Base-by-base conservation (phyloP, 2,113 vertebrate genomes). In the Nycticryphes semicollaris region DNA sequence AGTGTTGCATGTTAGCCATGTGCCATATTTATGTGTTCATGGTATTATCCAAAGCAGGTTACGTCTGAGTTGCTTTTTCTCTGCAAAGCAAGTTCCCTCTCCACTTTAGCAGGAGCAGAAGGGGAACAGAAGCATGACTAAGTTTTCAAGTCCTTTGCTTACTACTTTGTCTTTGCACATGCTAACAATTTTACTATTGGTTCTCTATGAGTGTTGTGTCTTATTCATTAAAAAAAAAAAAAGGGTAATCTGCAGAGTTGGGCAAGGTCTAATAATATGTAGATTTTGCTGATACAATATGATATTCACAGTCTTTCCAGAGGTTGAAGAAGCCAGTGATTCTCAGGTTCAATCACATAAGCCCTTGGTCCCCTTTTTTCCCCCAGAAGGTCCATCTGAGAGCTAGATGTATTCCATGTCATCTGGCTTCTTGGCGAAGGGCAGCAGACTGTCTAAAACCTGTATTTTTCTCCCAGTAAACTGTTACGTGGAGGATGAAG, bases 401-500 rank as follows among this genome's bases (percentile, higher is more conserved):
- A 43, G 31, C n/a, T 70, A 56, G 25, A 63, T 80, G 13, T 17
- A 10, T 85, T 10, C 23, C 3, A 0, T 72, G 84, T 94, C 68
- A 72, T 96, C 82, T 91, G 80, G 50, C 28, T 68, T 92, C 93
- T 92, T 81, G 19, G 21, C 35, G 50, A 39, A 51, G 37, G 37
- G 25, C 62, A 48, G 24, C 51, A 85, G 48, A 23, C 50, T 88
- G 21, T 20, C 67, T 88, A 73, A 87, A 95, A 23, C 33, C 28
- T 1, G 1, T 95, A 30, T 41, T 96, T 96, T 96, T 74, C 69
- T 97, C 48, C 56, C 94, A 99, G 98, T 98, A 83, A 98, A 97
- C 92, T 98, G 98, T 91, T 98, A 98, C 1, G 83, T 98, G 39
- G 97, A 98, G 10, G 97, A 98, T 33, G 98, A 98, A 27, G 97